phyloP scores from a whole-genome alignment of 1,140 invertebrate species.

The Drosophila ogumai region DNA sequence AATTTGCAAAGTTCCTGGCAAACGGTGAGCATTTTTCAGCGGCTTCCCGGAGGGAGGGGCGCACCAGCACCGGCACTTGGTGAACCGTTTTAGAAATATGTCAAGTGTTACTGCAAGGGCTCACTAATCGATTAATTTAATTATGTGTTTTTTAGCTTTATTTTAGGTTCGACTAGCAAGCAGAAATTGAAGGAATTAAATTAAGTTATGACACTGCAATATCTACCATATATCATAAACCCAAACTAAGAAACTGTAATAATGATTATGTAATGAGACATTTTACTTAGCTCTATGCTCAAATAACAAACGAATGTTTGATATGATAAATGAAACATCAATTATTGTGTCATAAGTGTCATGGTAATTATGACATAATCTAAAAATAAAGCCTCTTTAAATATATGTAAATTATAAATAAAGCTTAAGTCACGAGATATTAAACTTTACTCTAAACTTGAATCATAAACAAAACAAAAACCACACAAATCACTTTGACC shows the following conservation, averaged over 20 bases:
- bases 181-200: not conserved
- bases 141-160: not conserved
- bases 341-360: too few species aligned
- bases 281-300: too few species aligned
- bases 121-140: slow-evolving; percentile 22
- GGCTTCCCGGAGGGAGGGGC: not conserved
- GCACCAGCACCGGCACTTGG: slow-evolving; percentile 1
- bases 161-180: not conserved
- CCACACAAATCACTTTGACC: not conserved
- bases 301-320: too few species aligned
- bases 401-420: too few species aligned
- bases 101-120: slow-evolving; percentile 50
- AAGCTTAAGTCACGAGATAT: too few species aligned
- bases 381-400: too few species aligned
- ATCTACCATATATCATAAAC: too few species aligned
- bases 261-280: too few species aligned
- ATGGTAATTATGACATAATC: not conserved
- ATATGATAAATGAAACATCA: too few species aligned
- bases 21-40: slow-evolving; percentile 34
- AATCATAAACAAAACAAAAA: not conserved
- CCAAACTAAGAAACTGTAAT: too few species aligned
- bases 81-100: slow-evolving; percentile 54
- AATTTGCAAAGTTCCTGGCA: slow-evolving; percentile 50
- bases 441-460: too few species aligned
- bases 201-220: too few species aligned